Evolutionary conservation across 92 coral and sea anemone genomes (phyloP), one percentile per base, ranked within the genome.

Genomic region (Parazoanthus atlanticus): DNA sequence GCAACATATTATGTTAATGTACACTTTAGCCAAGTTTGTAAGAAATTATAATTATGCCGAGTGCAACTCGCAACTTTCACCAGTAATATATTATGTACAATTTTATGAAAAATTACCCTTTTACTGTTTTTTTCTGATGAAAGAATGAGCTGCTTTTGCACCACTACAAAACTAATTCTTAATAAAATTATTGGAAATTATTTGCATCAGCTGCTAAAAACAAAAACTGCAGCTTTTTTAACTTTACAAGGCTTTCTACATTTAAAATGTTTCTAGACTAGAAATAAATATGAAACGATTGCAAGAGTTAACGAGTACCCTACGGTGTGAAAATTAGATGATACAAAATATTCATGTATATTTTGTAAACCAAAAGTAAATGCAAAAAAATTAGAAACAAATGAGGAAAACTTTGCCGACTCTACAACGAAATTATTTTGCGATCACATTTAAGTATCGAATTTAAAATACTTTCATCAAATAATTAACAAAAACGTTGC

Each of bases 41-140:
- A 71, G 78, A 83, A 36, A 82, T 82, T 34, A 82, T 64, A 64
- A 82, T 81, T 61, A 81, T 16, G 25, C 38, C 38, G 65, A 29
- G 58, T 65, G 29, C 9, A 65, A 46, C 32, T 38, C 40, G 12
- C 66, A 84, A 43, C 78, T 69, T 67, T 84, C 61, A 46, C 41
- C 40, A 26, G 77, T 69, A 38, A 75, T 75, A 75, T 75, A 40
- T 17, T 84, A 84, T 84, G 78, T 84, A 84, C 87, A 84, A 84
- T 69, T 84, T 41, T 72, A 84, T 84, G 87, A 84, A 84, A 84
- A 84, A 69, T 71, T 69, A 70, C 41, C 87, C 77, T 38, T 70
- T 84, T 71, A 69, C 65, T 84, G 21, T 79, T 79, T 49, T 80
- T 66, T 70, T 28, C 77, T 26, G 65, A 84, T 69, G 77, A 69